Base-by-base conservation (phyloP, 2,113 vertebrate species). In the Cheilinus undulatus region DNA sequence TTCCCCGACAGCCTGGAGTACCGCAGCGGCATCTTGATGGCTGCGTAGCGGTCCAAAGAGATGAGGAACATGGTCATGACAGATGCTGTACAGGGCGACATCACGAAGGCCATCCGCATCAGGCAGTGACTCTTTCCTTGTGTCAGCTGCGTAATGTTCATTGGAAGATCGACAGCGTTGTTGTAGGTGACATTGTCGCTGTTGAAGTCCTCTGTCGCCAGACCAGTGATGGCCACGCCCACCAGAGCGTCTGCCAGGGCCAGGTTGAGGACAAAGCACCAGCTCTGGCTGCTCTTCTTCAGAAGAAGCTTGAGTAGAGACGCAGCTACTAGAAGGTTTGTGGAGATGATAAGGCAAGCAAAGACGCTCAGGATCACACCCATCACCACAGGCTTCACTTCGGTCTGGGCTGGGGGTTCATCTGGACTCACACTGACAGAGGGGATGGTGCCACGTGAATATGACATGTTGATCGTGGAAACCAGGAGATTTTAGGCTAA, bases 1-100 rank as follows among this genome's bases (percentile, higher is more conserved):
- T 88, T 91, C 0, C 90, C 93, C 66, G 94, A 92, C 65, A 95
- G 74, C 86, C 90, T 92, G 0, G 92, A 76, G 62, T 97, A 97
- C 27, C 88, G 93, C 77, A 97, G 92, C 0, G 97, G 96, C 76
- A 92, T 90, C 80, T 95, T 95, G 83, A 98, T 95, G 1, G 96
- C 96, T n/a, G 95, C 83, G 56, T 97, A 97, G 54, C 96, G 94
- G 91, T 97, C 96, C 0, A 96, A 92, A 0, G 96, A 95, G 7
- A 98, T 92, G 65, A 96, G 80, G 49, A 95, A 95, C 91, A 98
- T 94, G 2, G 95, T 95, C 57, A 97, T 77, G 89, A 98, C 94
- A 61, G 97, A 98, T 32, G 95, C 96, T 0, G 94, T 92, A 3
- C 92, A 93, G 3, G 95, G 95, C 1, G 92, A 94, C 13, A 86